phyloP scores from a whole-genome alignment of 2,797 vertebrate species.

The Diceros bicornis region DNA sequence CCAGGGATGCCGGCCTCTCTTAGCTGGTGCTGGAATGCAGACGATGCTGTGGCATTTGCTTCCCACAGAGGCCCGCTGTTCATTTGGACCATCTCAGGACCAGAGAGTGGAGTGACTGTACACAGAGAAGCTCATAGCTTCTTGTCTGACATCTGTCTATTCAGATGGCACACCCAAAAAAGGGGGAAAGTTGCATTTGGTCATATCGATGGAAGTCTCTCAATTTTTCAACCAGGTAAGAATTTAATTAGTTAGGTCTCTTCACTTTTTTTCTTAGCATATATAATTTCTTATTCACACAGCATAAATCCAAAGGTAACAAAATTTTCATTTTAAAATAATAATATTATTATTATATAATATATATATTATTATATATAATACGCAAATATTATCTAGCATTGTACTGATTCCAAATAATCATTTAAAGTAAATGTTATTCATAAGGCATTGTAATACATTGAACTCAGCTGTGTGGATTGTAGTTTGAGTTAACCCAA shows the following conservation, averaged over 20 bases:
- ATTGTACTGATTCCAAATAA: background rate
- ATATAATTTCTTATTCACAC: background rate
- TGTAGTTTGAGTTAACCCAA: background rate
- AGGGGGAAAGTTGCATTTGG: constrained; percentile 97
- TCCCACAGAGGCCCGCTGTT: constrained; percentile 96
- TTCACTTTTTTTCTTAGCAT: background rate
- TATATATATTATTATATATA: no score
- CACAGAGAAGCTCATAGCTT: constrained; percentile 98
- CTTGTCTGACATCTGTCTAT: constrained; percentile 96
- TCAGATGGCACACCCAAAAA: constrained; percentile 96
- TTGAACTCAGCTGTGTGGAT: background rate
- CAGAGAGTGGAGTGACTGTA: constrained; percentile 93
- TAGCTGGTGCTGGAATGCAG: constrained; percentile 97
- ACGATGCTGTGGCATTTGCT: constrained; percentile 94
- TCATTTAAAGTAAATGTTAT: background rate
- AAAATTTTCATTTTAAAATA: background rate
- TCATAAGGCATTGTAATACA: background rate
- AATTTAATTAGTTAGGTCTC: background rate
- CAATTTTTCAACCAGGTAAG: constrained; percentile 97
- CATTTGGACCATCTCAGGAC: constrained; percentile 94
- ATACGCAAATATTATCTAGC: background rate
- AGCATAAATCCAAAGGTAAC: background rate
- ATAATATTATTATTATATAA: background rate
- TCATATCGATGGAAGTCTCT: constrained; percentile 97
- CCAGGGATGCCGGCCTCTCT: constrained; percentile 95